Percentiles rank a stretch among this genome's conserved stretches.
Evolutionary conservation across 2,888 invertebrate species (phyloP).

Genomic region (Cryptus armator): DNA sequence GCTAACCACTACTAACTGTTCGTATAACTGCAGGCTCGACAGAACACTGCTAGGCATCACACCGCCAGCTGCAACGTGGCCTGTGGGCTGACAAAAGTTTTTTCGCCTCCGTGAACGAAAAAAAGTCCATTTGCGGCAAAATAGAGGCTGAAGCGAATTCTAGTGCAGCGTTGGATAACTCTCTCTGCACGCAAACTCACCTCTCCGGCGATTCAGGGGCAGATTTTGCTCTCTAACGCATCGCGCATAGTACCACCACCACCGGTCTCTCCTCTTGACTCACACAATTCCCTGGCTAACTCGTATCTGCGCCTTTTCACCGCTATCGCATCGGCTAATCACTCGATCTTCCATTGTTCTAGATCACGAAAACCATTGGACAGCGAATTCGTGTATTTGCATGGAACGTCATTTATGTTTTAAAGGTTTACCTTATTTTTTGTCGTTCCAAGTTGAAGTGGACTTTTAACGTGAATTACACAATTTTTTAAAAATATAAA

Average conservation of each 20-base stretch:
- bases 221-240: background rate
- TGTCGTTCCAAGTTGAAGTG: background rate
- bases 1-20: background rate
- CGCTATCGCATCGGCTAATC: background rate
- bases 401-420: background rate
- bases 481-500: background rate
- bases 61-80: background rate
- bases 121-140: conserved; percentile 75
- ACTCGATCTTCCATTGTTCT: background rate
- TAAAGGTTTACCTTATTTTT: background rate
- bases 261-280: background rate
- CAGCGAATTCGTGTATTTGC: background rate
- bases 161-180: conserved; percentile 11
- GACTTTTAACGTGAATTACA: background rate
- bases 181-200: conserved; percentile 15
- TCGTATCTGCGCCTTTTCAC: background rate
- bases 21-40: background rate
- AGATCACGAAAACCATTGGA: background rate
- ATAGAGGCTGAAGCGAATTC: conserved; percentile 68
- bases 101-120: conserved; percentile 16
- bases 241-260: background rate
- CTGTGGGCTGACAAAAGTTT: conserved; percentile 29
- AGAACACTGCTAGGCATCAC: conserved; percentile 1
- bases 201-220: background rate
- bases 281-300: background rate